These are phyloP conservation scores for Cantharis nigra DNA, from an alignment of 2,888 invertebrate species.

Conservation along the genomic window DNA sequence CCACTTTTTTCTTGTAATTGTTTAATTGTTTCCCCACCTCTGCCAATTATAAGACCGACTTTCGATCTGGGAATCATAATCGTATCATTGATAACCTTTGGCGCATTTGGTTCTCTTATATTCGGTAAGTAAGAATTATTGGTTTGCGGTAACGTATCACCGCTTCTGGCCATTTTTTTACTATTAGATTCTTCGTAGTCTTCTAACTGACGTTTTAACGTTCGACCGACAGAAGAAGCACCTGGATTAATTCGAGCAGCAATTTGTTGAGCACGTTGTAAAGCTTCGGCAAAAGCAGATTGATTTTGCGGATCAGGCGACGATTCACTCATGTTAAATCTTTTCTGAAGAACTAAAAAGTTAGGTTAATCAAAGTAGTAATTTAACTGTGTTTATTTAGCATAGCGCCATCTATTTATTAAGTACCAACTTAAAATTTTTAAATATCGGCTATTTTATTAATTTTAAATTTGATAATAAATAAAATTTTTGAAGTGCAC, in stretches of 20 bases:
- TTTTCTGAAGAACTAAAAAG: background rate
- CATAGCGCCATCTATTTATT: too few species aligned
- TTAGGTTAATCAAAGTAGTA: background rate
- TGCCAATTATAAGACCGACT: conserved; percentile 97
- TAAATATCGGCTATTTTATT: background rate
- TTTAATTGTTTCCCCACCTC: conserved; percentile 98
- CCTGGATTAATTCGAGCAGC: background rate
- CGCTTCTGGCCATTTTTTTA: background rate
- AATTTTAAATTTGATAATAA: background rate
- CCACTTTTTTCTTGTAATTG: conserved; percentile 93
- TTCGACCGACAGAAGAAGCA: background rate
- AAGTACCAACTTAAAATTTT: background rate
- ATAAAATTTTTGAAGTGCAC: background rate
- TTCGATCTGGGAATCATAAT: conserved; percentile 97
- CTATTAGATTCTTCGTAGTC: background rate
- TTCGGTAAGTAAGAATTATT: background rate
- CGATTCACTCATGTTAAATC: background rate
- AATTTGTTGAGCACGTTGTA: background rate
- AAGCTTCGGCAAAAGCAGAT: background rate
- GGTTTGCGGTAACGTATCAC: background rate
- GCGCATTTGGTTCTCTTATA: background rate
- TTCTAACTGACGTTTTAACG: background rate
- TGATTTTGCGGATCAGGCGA: background rate
- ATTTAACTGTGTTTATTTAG: too few species aligned
- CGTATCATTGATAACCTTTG: conserved; percentile 69